Conservation (phyloP, 92 coral and sea anemone species). For the Phenganax subtilis region DNA sequence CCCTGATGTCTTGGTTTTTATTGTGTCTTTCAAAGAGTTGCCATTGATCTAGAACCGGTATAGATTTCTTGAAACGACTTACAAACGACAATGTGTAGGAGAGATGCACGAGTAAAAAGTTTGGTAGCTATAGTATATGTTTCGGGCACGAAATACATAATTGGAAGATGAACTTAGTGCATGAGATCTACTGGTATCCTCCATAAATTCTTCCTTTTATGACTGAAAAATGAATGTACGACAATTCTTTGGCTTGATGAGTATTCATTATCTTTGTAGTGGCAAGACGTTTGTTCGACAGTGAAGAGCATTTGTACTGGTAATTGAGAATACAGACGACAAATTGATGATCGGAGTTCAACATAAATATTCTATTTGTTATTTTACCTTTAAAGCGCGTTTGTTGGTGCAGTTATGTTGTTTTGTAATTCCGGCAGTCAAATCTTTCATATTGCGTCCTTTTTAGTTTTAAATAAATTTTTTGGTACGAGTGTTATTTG, state of each 20-base stretch:
- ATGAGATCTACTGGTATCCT: too few species aligned
- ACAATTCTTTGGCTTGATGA: neutral
- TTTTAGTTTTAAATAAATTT: too few species aligned
- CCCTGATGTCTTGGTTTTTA: neutral
- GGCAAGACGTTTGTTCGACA: slow-evolving; percentile 96
- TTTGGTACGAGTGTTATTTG: neutral
- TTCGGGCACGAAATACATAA: too few species aligned
- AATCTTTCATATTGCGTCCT: too few species aligned
- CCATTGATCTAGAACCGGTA: too few species aligned
- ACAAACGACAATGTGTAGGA: too few species aligned
- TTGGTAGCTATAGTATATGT: too few species aligned
- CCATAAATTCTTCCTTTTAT: too few species aligned
- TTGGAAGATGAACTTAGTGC: too few species aligned
- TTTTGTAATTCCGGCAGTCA: neutral
- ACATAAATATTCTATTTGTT: neutral
- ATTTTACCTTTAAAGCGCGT: neutral
- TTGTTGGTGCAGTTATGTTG: neutral
- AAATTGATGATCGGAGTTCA: slow-evolving; percentile 1
- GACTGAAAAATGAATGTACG: neutral
- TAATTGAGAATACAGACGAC: neutral
- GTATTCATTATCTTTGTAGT: slow-evolving; percentile 38
- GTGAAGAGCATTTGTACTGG: slow-evolving; percentile 20
- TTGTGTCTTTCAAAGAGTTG: neutral
- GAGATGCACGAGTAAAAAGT: too few species aligned
- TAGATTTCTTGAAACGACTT: too few species aligned